Evolutionary conservation across 1,140 invertebrate genomes (phyloP), one percentile per base, ranked within the genome.

Genomic region (Aporrectodea caliginosa): DNA sequence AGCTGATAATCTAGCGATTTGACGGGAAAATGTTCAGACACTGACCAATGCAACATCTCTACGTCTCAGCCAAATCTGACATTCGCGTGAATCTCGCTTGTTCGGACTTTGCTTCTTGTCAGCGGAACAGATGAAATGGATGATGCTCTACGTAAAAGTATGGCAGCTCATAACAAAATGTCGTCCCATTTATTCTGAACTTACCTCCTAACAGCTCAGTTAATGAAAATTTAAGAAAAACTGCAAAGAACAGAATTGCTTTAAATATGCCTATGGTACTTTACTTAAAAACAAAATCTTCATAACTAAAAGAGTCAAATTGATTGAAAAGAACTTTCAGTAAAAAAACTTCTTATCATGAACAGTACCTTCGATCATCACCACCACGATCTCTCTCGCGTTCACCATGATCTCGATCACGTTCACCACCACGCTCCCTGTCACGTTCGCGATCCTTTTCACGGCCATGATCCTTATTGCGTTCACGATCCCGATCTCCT

Each of bases 401-500:
- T 22, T 58, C 43, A 58, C 22, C 22, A 22, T 58, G 43, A 58
- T 58, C 33, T 2, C 77, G 81, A 12, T 68, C 68, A 1, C 69
- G 78, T 30, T 78, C 76, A 1, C 79, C 27, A 32, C 22, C 6
- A 58, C 34, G 34, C 12, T 35, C 78, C 22, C 80, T 16, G 12
- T 75, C 80, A 35, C 71, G 68, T 27, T 30, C 35, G n/a, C 32
- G 30, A 75, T 76, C 32, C n/a, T 75, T 73, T 2, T 77, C 16
- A 1, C 77, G 68, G 35, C 76, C 70, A 58, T 69, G 34, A n/a
- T 35, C 78, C 22, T 72, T 16, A 22, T 75, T 79, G n/a, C 71
- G 68, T 27, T 30, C 35, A 14, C 32, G 30, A 75, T 76, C 32
- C n/a, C 75, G 32, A 58, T 75, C 69, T 2, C 73, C 16, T 2